Percentiles rank a stretch among this genome's conserved stretches.
These are phyloP conservation scores for Amphipoea lucens DNA, from an alignment of 2,888 invertebrate genomes.

Conservation along the genomic window DNA sequence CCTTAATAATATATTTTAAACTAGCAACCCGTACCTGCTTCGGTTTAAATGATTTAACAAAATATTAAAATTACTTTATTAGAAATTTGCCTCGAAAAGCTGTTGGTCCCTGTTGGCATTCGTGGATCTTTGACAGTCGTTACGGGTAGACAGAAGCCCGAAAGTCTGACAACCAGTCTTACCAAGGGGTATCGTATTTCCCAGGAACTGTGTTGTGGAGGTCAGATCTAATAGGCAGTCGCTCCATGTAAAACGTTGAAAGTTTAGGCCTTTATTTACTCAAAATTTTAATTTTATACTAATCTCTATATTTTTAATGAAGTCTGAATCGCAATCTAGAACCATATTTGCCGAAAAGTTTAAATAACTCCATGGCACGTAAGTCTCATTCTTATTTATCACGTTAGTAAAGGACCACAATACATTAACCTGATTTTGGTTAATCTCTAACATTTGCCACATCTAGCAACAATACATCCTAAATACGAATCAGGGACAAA, in stretches of 20 bases:
- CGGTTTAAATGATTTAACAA: background rate
- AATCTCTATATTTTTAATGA: constrained; percentile 5
- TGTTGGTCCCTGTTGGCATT: too few relatives aligned
- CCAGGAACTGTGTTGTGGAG: too few relatives aligned
- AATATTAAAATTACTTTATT: too few relatives aligned
- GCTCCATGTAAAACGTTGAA: background rate
- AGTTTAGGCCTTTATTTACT: background rate
- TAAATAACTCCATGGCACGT: background rate
- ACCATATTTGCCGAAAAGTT: background rate
- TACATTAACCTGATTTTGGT: background rate
- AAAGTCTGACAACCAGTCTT: too few relatives aligned
- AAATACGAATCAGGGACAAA: constrained; percentile 67
- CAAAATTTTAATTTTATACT: background rate
- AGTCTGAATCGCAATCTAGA: background rate
- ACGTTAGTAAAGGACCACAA: background rate
- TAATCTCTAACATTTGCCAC: background rate
- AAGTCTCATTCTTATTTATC: background rate
- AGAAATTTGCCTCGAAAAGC: too few relatives aligned
- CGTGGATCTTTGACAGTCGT: too few relatives aligned
- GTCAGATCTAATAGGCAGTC: too few relatives aligned
- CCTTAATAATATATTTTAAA: constrained; percentile 14
- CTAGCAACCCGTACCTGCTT: background rate
- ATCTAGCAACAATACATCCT: constrained; percentile 58
- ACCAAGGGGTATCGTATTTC: too few relatives aligned
- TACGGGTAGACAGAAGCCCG: too few relatives aligned